Percentiles rank a stretch among this genome's conserved stretches.
phyloP scores from a whole-genome alignment of 92 coral and sea anemone genomes.

The Siderastrea siderea region DNA sequence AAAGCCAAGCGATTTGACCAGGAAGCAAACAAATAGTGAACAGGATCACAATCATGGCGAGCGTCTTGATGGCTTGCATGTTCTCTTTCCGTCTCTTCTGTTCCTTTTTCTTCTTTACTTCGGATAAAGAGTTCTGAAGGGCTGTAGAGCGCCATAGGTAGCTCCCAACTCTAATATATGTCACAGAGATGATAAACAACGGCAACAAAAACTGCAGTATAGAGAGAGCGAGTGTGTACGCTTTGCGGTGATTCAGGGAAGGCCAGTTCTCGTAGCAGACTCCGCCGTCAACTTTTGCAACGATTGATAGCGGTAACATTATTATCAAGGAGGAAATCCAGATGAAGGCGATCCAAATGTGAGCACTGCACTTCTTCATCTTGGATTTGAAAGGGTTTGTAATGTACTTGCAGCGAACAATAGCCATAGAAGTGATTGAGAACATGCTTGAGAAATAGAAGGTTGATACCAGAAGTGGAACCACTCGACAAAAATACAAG shows the following conservation, averaged over 20 bases:
- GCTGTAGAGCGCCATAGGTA: constrained; percentile 38
- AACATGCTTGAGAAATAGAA: too few species aligned
- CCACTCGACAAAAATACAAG: too few species aligned
- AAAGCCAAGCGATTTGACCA: constrained; percentile 83
- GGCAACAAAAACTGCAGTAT: constrained; percentile 18
- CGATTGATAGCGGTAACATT: constrained; percentile 20
- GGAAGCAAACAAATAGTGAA: constrained; percentile 78
- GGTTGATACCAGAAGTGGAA: too few species aligned
- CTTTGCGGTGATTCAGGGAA: too few species aligned
- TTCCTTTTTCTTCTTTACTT: constrained; percentile 62
- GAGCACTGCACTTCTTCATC: constrained; percentile 5
- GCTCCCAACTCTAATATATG: constrained; percentile 66
- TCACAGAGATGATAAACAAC: constrained; percentile 58
- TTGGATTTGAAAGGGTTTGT: too few species aligned
- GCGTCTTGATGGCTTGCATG: constrained; percentile 67
- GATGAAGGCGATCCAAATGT: constrained; percentile 30
- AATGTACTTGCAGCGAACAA: too few species aligned
- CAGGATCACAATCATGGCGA: constrained; percentile 70
- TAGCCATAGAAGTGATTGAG: too few species aligned
- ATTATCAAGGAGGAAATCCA: constrained; percentile 51
- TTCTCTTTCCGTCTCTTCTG: neutral
- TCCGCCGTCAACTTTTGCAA: too few species aligned
- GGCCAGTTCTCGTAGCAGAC: too few species aligned
- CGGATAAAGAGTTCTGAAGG: constrained; percentile 40
- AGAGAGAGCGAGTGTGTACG: too few species aligned